Base-by-base conservation (phyloP, 2,888 invertebrate species). In the Gymnoscelis rufifasciata region DNA sequence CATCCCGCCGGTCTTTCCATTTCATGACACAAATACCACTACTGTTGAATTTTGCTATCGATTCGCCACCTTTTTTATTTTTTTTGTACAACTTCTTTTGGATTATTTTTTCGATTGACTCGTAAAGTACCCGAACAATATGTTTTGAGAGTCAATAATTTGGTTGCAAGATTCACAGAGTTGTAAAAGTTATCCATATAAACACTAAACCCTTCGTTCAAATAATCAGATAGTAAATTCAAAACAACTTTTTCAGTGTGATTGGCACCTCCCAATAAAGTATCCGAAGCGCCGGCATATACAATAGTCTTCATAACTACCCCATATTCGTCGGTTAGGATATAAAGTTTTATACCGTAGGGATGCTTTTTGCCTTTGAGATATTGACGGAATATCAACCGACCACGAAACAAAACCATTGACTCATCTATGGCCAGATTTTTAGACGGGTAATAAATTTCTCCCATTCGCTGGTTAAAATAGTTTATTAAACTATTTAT, bases 401-500 rank as follows among this genome's bases (percentile, higher is more conserved):
- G 44, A 19, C 54, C 56, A 30, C 47, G 35, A 42, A 51, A 53
- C 11, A 53, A 23, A 31, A 59, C 48, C 54, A 59, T 56, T 8
- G 47, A 46, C 26, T 56, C 56, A 42, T 60, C 52, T 7, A 57
- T 28, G 12, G 50, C 45, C 33, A 60, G 41, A 42, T 59, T 31
- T 51, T 24, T 36, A 6, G 24, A 47, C 14, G 62, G 59, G 46
- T 58, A 59, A 35, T 59, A 62, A 35, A 51, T 52, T 29, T 36
- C 43, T 7, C 39, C 33, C 54, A 59, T 60, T 31, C 51, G 65
- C 15, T 58, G 50, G 52, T 66, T 68, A 57, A 75, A 74, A 56
- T 65, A 64, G 45, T 70, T 57, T 36, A 75, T 46, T 28, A 59
- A 6, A 37, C 44, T 51, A 35, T 47, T 43, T 36, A 56, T 43